Conservation (phyloP, 2,888 invertebrate species). For the Drosophila ezoana region DNA sequence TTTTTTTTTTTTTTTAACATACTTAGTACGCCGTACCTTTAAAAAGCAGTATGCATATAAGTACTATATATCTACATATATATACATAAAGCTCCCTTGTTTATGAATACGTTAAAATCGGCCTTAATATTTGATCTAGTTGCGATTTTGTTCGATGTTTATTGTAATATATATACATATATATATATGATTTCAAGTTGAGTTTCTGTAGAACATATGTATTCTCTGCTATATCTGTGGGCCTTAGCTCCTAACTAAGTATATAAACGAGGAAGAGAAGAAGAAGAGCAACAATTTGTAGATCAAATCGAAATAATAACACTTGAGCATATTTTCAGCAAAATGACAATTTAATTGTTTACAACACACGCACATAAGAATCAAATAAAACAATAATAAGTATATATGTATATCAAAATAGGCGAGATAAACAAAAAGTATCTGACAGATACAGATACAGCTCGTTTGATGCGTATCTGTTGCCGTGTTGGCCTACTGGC, state of each 20-base stretch:
- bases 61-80: constrained; percentile 9
- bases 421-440: constrained; percentile 1
- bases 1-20: constrained; percentile 22
- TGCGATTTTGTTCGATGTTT: constrained; percentile 33
- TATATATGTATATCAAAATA: constrained; percentile 4
- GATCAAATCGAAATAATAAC: constrained; percentile 45
- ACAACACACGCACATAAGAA: constrained; percentile 49
- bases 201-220: constrained; percentile 32
- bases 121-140: constrained; percentile 30
- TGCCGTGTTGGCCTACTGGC: constrained; percentile 15
- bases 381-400: constrained; percentile 15
- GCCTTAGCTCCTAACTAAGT: constrained; percentile 25
- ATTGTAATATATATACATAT: too few relatives aligned
- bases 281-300: constrained; percentile 30
- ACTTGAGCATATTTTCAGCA: constrained; percentile 34
- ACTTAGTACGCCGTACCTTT: constrained; percentile 56
- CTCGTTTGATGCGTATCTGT: constrained; percentile 7
- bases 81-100: constrained; percentile 16
- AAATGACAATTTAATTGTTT: constrained; percentile 68
- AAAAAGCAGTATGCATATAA: constrained; percentile 21
- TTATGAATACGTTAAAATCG: constrained; percentile 25
- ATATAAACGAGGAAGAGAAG: constrained; percentile 7
- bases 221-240: constrained; percentile 33
- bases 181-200: constrained; percentile 37
- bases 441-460: constrained; percentile 22